phyloP scores from a whole-genome alignment of 2,888 invertebrate species.

The Netelia fuscicornis region DNA sequence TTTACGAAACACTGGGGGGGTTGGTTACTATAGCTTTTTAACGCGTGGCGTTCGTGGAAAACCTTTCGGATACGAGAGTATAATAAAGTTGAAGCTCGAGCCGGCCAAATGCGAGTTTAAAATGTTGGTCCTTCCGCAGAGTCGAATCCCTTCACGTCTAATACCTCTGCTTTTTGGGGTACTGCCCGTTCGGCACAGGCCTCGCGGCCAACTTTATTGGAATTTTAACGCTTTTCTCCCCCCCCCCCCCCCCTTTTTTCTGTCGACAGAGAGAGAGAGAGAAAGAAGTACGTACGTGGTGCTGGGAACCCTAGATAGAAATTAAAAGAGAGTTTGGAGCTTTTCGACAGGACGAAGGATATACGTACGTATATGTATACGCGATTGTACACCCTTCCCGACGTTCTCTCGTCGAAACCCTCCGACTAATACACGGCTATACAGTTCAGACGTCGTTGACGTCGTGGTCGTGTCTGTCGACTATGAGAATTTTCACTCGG shows the following conservation, averaged over 20 bases:
- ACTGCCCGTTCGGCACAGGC: constrained; percentile 32
- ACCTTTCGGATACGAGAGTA: constrained; percentile 44
- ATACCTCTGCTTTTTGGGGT: constrained; percentile 72
- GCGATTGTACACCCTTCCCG: constrained; percentile 29
- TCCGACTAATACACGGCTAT: not conserved
- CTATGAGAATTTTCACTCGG: constrained; percentile 65
- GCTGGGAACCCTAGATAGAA: constrained; percentile 58
- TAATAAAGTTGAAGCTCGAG: constrained; percentile 83
- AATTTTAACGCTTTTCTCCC: constrained; percentile 50
- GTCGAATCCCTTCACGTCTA: constrained; percentile 71
- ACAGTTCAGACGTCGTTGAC: constrained; percentile 35
- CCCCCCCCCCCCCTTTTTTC: too few species aligned
- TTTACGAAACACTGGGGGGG: constrained; percentile 59
- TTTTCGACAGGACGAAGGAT: constrained; percentile 63
- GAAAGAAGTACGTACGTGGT: not conserved
- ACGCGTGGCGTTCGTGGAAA: constrained; percentile 29
- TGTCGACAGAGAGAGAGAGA: constrained; percentile 4
- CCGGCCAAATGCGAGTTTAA: constrained; percentile 84
- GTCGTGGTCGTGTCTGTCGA: constrained; percentile 25
- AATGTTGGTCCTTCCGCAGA: constrained; percentile 78
- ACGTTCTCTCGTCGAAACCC: constrained; percentile 47
- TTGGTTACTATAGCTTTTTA: constrained; percentile 38
- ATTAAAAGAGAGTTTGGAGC: constrained; percentile 72
- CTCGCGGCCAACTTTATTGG: constrained; percentile 66
- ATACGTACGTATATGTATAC: not conserved